Evolutionary conservation across 2,888 invertebrate genomes (phyloP), one percentile per base, ranked within the genome.

Genomic region (Amiota mariae): DNA sequence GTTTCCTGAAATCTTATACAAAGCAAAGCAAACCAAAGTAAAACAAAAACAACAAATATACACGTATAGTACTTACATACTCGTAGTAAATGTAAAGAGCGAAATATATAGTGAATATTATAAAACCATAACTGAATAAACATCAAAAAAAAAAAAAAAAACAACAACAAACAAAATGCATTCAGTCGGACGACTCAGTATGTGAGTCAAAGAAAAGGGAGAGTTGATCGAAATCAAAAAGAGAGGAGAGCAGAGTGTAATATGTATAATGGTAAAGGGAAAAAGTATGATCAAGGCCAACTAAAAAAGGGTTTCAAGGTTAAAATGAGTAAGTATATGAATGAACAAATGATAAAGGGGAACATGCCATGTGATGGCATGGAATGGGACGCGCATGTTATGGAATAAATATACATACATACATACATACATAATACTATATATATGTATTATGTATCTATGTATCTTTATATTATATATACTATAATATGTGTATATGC

Each of bases 291-390:
- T 84, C 84, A 85, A 85, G 85, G 82, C 78, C 85, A 84, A 77
- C 70, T 67, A 24, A 71, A 73, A 73, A 78, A 79, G 78, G 82
- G 78, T 78, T 78, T 84, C 85, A 82, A 82, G 85, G 82, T 82
- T 82, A 72, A 68, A 51, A 68, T 20, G 49, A 48, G 15, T n/a
- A 12, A 67, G 15, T n/a, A 12, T 51, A 18, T 10, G 49, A 67
- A 49, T 67, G 20, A 49, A 67, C 20, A 20, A 49, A 20, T 13
- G 20, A 12, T 66, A 18, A 63, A 63, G 49, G 75, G 59, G 73
- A 49, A 75, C 63, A 73, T 73, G 74, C 66, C 56, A 36, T 56
- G 61, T 46, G 57, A 12, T 51, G 18, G 11, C 18, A 18, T 70
- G 61, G 20, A 61, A 76, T 6, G 36, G 36, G 36, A 36, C 36